Percentiles rank a stretch among this genome's conserved stretches.
Conservation (phyloP, 2,113 vertebrate species). For the zebrafish (Danio rerio) region DNA sequence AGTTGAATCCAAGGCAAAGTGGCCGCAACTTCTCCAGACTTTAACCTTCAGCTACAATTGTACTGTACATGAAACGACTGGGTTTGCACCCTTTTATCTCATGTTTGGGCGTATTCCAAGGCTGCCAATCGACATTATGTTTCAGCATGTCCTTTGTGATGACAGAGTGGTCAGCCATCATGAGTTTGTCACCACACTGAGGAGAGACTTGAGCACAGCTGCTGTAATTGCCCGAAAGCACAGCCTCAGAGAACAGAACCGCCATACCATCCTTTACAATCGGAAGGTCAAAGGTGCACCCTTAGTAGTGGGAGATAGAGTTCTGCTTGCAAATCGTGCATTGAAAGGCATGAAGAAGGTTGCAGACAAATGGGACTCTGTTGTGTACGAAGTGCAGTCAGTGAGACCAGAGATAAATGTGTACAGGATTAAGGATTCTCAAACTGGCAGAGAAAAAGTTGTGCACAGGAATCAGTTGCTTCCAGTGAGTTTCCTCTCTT, state of each 20-base stretch:
- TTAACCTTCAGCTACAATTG: constrained; percentile 38
- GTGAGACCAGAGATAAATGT: neutral
- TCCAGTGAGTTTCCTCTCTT: neutral
- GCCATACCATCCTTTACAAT: neutral
- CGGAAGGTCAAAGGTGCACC: neutral
- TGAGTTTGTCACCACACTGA: constrained; percentile 11
- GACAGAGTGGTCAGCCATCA: constrained; percentile 22
- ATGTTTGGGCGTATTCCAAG: constrained; percentile 42
- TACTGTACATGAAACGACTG: constrained; percentile 19
- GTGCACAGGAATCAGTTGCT: neutral
- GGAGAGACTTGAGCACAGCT: constrained; percentile 19
- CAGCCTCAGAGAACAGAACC: neutral
- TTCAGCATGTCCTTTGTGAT: constrained; percentile 38
- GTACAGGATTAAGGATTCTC: neutral
- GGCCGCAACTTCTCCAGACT: constrained; percentile 16
- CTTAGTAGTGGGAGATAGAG: neutral
- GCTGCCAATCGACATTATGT: constrained; percentile 41
- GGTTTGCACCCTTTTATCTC: constrained; percentile 34
- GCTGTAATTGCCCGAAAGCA: constrained; percentile 8
- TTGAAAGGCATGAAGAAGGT: neutral
- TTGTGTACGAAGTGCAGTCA: too few species aligned
- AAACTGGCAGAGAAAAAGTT: neutral
- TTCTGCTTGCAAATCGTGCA: neutral
- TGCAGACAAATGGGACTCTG: too few species aligned
- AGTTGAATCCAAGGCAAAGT: neutral